A percentile compares a stretch with the other conserved stretches of the same genome.
These are phyloP conservation scores for Echinops telfairi DNA, from an alignment of 2,113 vertebrate genomes.

Conservation along the genomic window DNA sequence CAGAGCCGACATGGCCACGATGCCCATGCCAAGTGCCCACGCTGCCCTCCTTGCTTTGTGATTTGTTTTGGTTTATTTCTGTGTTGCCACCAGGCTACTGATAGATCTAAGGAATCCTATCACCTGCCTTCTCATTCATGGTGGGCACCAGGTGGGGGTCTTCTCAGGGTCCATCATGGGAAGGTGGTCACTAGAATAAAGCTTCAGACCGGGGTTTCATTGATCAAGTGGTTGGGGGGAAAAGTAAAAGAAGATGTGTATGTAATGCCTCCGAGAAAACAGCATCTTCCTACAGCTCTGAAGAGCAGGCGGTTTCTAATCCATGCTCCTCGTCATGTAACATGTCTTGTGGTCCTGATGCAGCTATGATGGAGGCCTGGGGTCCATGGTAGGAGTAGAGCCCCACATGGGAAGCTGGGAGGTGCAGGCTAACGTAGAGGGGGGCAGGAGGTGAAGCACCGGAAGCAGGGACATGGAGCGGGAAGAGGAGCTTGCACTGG, in stretches of 20 bases:
- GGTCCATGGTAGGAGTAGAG: not conserved
- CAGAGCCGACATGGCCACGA: not conserved
- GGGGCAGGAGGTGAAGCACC: not conserved
- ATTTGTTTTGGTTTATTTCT: not conserved
- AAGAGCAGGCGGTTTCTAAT: too few relatives aligned
- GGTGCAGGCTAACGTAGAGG: not conserved
- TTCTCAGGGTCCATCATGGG: not conserved
- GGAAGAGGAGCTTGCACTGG: not conserved
- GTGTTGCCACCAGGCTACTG: not conserved
- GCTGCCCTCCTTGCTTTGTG: not conserved
- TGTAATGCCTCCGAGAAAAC: not conserved
- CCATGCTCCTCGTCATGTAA: not conserved
- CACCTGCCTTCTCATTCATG: not conserved
- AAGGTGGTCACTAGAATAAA: constrained; percentile 7
- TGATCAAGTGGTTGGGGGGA: not conserved
- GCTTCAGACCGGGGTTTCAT: not conserved
- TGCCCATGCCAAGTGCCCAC: not conserved
- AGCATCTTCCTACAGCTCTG: not conserved
- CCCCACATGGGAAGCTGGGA: not conserved
- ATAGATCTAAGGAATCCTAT: not conserved
- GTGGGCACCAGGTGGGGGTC: not conserved
- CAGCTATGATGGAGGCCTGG: not conserved
- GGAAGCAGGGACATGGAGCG: not conserved
- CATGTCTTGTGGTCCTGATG: not conserved
- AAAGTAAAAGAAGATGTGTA: too few relatives aligned